These are phyloP conservation scores for Otocyon megalotis DNA, from an alignment of 2,113 vertebrate species.

Conservation along the genomic window DNA sequence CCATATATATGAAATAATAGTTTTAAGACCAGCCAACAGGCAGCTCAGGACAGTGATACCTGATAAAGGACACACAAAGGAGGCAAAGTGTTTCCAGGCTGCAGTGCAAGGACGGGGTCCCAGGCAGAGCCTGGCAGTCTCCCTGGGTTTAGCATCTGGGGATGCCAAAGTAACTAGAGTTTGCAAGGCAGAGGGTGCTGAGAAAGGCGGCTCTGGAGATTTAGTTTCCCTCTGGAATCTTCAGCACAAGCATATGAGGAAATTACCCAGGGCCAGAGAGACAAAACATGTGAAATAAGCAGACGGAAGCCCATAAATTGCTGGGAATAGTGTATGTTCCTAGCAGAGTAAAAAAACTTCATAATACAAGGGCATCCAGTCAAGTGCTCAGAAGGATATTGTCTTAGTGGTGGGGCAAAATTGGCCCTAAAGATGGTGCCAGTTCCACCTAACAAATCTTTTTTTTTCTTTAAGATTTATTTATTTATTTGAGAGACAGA, in stretches of 20 bases:
- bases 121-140: too few species aligned
- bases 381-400: too few species aligned
- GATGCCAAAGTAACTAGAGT: neutral
- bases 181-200: neutral
- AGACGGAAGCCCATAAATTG: neutral
- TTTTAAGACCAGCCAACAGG: neutral
- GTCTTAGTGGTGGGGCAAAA: neutral
- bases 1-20: neutral
- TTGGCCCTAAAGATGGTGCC: neutral
- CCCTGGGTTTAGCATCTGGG: neutral
- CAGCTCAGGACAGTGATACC: rapidly evolving
- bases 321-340: neutral
- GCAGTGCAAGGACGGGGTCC: rapidly evolving
- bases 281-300: neutral
- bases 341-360: neutral
- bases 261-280: neutral
- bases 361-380: neutral
- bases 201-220: neutral
- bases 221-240: too few species aligned
- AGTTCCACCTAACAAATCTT: neutral
- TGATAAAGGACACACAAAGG: rapidly evolving
- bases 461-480: neutral
- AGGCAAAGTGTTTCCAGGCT: neutral
- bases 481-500: neutral
- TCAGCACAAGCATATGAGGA: neutral